Evolutionary conservation across 2,888 invertebrate genomes (phyloP), one percentile per base, ranked within the genome.

Genomic region (Nezara viridula): DNA sequence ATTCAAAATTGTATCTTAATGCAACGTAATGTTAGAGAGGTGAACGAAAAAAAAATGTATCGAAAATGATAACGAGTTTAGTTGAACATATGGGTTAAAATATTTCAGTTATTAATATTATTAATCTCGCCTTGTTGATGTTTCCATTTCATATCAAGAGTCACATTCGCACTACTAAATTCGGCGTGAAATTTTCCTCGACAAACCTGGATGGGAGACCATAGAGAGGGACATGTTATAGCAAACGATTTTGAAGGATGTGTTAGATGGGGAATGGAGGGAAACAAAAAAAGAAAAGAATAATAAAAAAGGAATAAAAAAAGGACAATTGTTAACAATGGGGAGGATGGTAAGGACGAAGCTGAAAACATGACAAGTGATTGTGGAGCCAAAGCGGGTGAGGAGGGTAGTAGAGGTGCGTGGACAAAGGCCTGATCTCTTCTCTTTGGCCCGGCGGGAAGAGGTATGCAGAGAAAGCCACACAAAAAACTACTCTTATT

Each of bases 401-500:
- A 7, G 32, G 47, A 66, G 47, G 88, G 73, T 88, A 88, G 88
- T 88, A 88, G 88, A 19, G 19, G 60, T 88, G 88, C 88, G 88
- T 88, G 88, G 88, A 88, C 88, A 88, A 88, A 88, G 88, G 32
- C 2, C 19, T 5, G 44, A 24, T 55, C 86, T 55, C 86, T 86
- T 86, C 60, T 86, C 47, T 88, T 88, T 88, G 88, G 86, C n/a
- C 86, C 21, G 21, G 21, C 2, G 24, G 47, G 40, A 2, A 0
- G 88, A 55, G 88, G 88, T 73, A 88, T 88, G 88, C 73, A 73
- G 88, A 49, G 88, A 88, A 88, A 88, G 88, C 73, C 32, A 9
- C 27, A 47, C 60, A 81, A 88, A 88, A 88, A 88, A 88, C 27
- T 73, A 88, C 88, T 88, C 88, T 90, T 89, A 90, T 90, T 90